Evolutionary conservation across 2,113 vertebrate species (phyloP).

Genomic region (Amphiprion ocellaris): DNA sequence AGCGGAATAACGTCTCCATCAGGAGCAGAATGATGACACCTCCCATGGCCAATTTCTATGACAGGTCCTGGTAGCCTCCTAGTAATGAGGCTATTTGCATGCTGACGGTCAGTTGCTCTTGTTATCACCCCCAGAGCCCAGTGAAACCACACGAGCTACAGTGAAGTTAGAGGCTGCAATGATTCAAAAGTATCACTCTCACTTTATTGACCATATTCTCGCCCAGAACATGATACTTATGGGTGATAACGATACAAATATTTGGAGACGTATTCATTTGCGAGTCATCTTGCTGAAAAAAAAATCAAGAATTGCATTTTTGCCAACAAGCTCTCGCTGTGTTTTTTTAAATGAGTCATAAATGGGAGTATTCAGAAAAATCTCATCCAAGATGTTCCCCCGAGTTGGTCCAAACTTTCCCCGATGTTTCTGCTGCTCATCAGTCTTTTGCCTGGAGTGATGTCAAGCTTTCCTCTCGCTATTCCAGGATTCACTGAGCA

Average conservation of each 20-base stretch:
- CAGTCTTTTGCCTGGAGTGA: constrained; percentile 46
- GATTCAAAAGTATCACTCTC: constrained; percentile 11
- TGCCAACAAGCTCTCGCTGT: constrained; percentile 23
- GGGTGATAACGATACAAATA: constrained; percentile 22
- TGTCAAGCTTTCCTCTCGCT: constrained; percentile 24
- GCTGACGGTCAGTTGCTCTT: constrained; percentile 59
- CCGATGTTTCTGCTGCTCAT: constrained; percentile 32
- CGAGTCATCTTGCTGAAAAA: constrained; percentile 35
- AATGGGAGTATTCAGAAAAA: constrained; percentile 27
- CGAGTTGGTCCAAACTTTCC: constrained; percentile 30
- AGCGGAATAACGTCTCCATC: constrained; percentile 29
- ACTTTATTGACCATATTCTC: constrained; percentile 12
- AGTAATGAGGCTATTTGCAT: constrained; percentile 66
- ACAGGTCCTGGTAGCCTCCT: constrained; percentile 16
- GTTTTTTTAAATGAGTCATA: constrained; percentile 29
- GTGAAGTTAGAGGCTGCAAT: constrained; percentile 29
- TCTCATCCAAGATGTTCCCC: constrained; percentile 11
- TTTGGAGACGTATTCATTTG: constrained; percentile 30
- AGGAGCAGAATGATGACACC: constrained; percentile 24
- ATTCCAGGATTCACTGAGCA: constrained; percentile 28
- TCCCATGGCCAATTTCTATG: constrained; percentile 32
- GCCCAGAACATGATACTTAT: constrained; percentile 20
- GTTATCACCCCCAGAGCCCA: constrained; percentile 48
- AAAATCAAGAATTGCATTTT: not conserved
- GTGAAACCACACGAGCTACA: constrained; percentile 44